These are phyloP conservation scores for Wasmannia auropunctata DNA, from an alignment of 1,140 invertebrate species.

Conservation along the genomic window DNA sequence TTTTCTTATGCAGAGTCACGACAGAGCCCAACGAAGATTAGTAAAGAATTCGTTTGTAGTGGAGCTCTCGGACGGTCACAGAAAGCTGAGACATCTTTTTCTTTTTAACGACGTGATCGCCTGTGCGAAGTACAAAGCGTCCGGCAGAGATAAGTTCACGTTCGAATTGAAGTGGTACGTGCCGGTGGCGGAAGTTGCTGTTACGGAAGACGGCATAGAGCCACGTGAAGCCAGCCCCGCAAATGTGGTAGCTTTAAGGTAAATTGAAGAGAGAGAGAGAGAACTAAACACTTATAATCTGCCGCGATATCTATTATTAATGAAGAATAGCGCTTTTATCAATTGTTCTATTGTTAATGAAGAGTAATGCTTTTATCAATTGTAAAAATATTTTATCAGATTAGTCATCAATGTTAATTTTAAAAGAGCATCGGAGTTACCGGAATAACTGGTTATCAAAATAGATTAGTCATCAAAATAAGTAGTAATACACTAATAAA, in stretches of 20 bases:
- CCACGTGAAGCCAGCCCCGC: conserved; percentile 90
- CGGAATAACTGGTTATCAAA: background rate
- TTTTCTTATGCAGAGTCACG: conserved; percentile 88
- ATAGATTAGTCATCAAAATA: background rate
- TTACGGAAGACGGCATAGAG: conserved; percentile 90
- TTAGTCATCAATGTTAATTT: background rate
- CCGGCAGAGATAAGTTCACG: conserved; percentile 94
- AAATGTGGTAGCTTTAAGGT: conserved; percentile 92
- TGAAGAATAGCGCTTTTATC: background rate
- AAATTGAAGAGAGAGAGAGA: no score
- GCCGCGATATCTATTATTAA: background rate
- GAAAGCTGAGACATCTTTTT: conserved; percentile 96
- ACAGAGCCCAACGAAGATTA: conserved; percentile 92
- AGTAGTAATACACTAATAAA: background rate
- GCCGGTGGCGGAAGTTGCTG: conserved; percentile 91
- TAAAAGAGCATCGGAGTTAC: background rate
- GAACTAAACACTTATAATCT: background rate
- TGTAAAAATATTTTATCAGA: background rate
- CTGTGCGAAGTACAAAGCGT: conserved; percentile 97
- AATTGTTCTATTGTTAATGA: no score
- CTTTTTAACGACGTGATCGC: conserved; percentile 98
- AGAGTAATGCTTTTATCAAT: background rate
- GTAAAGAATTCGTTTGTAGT: conserved; percentile 98
- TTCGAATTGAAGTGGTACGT: conserved; percentile 98
- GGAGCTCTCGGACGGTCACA: conserved; percentile 93